These are phyloP conservation scores for Zophobas morio DNA, from an alignment of 1,140 invertebrate species.

Conservation along the genomic window DNA sequence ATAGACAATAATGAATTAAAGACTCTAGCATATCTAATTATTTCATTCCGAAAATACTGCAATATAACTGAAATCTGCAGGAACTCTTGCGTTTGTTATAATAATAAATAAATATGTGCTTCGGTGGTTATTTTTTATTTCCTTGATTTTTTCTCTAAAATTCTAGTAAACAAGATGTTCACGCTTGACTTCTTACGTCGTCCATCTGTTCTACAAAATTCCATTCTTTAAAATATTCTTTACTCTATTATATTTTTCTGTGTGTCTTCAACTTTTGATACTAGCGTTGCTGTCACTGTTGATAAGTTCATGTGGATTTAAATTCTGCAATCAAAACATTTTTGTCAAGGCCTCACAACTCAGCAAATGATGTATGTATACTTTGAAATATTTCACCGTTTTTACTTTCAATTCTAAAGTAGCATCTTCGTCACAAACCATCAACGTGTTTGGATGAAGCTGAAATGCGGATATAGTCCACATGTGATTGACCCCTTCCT, in stretches of 20 bases:
- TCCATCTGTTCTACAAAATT: too few relatives aligned
- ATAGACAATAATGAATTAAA: too few relatives aligned
- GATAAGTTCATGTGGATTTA: slow-evolving; percentile 16
- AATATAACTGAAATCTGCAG: too few relatives aligned
- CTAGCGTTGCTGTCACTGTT: slow-evolving; percentile 4
- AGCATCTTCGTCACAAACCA: slow-evolving; percentile 98
- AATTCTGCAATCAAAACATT: slow-evolving; percentile 1
- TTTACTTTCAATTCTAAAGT: slow-evolving; percentile 97
- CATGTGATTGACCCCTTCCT: slow-evolving; percentile 99
- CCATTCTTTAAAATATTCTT: too few relatives aligned
- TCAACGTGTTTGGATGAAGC: slow-evolving; percentile 91
- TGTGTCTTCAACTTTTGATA: slow-evolving; percentile 14
- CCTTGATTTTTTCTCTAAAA: too few relatives aligned
- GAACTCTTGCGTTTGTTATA: too few relatives aligned
- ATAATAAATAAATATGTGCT: too few relatives aligned
- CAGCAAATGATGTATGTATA: slow-evolving; percentile 64
- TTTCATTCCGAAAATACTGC: too few relatives aligned
- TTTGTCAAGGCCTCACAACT: not conserved
- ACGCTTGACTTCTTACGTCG: too few relatives aligned
- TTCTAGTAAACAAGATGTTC: too few relatives aligned
- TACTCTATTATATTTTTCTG: not conserved
- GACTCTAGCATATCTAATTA: too few relatives aligned
- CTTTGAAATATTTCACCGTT: slow-evolving; percentile 99
- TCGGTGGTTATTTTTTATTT: too few relatives aligned
- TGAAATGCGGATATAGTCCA: slow-evolving; percentile 99